phyloP scores from a whole-genome alignment of 2,113 vertebrate genomes.

The Perca flavescens region DNA sequence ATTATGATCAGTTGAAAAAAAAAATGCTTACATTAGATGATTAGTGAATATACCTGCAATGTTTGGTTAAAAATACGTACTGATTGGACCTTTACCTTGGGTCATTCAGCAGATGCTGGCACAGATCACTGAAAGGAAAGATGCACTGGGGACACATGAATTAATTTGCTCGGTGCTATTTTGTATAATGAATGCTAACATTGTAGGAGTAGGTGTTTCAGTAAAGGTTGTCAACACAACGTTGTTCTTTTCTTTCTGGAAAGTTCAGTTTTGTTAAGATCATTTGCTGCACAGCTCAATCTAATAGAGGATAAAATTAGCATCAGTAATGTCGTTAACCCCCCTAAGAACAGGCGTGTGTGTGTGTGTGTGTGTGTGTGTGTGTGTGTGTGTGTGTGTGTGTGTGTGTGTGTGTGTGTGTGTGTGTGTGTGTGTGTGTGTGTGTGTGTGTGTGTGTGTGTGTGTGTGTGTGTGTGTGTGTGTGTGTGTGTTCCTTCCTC shows the following conservation, averaged over 20 bases:
- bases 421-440: conserved; percentile 23
- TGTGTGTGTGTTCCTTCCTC: conserved; percentile 45
- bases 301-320: conserved; percentile 49
- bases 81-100: background rate
- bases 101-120: background rate
- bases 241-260: background rate
- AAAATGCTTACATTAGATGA: background rate
- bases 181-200: background rate
- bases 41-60: background rate
- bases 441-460: conserved; percentile 20
- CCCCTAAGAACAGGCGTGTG: conserved; percentile 29
- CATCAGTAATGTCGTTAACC: conserved; percentile 47
- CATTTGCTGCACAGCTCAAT: conserved; percentile 5
- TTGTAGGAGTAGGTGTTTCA: background rate
- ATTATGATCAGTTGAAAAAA: background rate
- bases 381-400: conserved; percentile 23
- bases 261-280: background rate
- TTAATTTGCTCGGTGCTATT: background rate
- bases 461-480: conserved; percentile 20
- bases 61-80: background rate
- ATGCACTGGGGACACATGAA: background rate
- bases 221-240: background rate
- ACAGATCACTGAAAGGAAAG: background rate
- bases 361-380: conserved; percentile 21
- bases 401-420: conserved; percentile 23